A percentile compares a stretch with the other conserved stretches of the same genome.
Evolutionary conservation across 2,888 invertebrate genomes (phyloP).

Genomic region (Portevinia maculata): DNA sequence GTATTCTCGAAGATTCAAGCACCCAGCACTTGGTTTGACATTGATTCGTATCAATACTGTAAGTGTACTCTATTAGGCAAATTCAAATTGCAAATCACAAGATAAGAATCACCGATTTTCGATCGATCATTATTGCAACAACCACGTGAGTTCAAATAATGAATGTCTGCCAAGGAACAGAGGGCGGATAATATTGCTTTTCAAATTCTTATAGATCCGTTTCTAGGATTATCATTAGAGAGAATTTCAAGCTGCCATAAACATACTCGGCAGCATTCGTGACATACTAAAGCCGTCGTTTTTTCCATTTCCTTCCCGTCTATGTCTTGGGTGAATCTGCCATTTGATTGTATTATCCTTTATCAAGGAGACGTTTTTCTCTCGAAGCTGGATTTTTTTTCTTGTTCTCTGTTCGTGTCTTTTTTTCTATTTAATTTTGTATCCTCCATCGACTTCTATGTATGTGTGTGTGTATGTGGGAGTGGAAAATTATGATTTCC

Average conservation of each 20-base stretch:
- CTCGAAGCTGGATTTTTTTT: conserved; percentile 44
- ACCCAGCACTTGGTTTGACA: neutral
- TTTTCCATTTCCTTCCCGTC: conserved; percentile 7
- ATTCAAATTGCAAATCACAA: neutral
- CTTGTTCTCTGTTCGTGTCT: neutral
- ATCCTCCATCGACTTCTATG: neutral
- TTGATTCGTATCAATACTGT: conserved; percentile 19
- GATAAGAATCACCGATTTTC: neutral
- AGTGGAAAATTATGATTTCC: conserved; percentile 45
- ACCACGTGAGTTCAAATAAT: conserved; percentile 26
- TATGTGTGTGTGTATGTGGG: neutral
- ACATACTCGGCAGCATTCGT: conserved; percentile 29
- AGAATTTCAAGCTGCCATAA: conserved; percentile 47
- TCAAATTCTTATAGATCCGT: conserved; percentile 29
- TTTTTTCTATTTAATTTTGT: neutral
- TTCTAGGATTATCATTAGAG: conserved; percentile 45
- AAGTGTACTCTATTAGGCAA: conserved; percentile 3
- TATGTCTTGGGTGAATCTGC: conserved; percentile 8
- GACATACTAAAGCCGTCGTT: conserved; percentile 25
- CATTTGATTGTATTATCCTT: conserved; percentile 47
- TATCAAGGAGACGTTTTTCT: conserved; percentile 28
- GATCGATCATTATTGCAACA: neutral
- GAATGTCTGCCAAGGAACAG: conserved; percentile 10
- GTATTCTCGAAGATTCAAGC: conserved; percentile 19
- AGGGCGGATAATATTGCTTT: conserved; percentile 4